Base-by-base conservation (phyloP, 2,113 vertebrate genomes). In the Morone chrysops region DNA sequence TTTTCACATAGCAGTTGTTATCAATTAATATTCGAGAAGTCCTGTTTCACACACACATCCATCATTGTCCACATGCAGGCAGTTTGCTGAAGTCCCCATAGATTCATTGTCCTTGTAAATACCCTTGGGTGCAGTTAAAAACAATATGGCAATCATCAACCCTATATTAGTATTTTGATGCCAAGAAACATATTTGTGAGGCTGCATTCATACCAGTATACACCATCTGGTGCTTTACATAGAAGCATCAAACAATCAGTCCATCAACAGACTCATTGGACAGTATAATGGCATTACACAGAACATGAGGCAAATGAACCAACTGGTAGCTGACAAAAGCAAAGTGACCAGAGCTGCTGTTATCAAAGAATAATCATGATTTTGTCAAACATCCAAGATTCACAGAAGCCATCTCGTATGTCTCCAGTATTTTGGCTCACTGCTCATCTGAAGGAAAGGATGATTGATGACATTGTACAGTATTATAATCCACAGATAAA, bases 131-230 rank as follows among this genome's bases (percentile, higher is more conserved):
- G 50, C 65, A 77, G 48, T 80, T 80, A 75, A 71, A 77, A 81
- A 90, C 81, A 90, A 90, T 81, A 87, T 67, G 54, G 73, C 78
- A 85, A 90, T 91, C 82, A 92, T 90, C 79, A 78, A 75, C 80
- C 86, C 56, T 74, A 31, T 75, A 79, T 85, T 71, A 84, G 63
- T 70, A 76, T 84, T 87, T 78, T 77, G 51, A 89, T 75, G 56
- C 54, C 66, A 56, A 50, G 61, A 48, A 83, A 81, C 41, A 67
- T 70, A 50, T 78, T 67, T 83, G 72, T 76, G 65, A 70, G 72
- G 75, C 25, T 81, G 61, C 70, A 78, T 85, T 90, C 70, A 85
- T 66, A 14, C 10, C 51, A 85, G 45, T 68, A 69, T 70, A 63
- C 20, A 53, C 75, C 67, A 86, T 79, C 83, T 90, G 90, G 61